phyloP scores from a whole-genome alignment of 2,113 vertebrate species.

The Tringa solitaria region DNA sequence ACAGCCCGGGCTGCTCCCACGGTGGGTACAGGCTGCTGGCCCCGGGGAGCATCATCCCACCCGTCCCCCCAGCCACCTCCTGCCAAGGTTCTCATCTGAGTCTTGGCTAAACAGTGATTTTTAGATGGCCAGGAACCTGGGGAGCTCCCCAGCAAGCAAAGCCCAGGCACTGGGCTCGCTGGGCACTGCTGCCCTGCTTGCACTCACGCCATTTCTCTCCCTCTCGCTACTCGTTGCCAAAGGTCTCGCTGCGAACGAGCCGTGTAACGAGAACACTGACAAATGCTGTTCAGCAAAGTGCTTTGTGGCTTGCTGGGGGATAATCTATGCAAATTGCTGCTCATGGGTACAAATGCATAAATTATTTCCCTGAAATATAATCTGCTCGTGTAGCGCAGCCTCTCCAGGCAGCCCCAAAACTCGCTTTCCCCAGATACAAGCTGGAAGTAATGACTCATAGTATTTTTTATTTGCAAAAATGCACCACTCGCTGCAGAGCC shows the following conservation, averaged over 20 bases:
- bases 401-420: not conserved
- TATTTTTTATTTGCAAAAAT: not conserved
- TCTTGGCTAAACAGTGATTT: not conserved
- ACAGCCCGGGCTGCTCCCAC: not conserved
- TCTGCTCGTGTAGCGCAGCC: not conserved
- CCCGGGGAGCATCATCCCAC: not conserved
- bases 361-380: slow-evolving; percentile 13
- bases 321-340: slow-evolving; percentile 38
- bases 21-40: not conserved
- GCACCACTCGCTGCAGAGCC: not conserved
- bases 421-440: not conserved
- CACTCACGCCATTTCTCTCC: rapidly evolving
- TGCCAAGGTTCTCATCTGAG: not conserved
- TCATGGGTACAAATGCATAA: slow-evolving; percentile 16
- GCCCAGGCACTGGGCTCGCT: rapidly evolving
- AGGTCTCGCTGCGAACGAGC: not conserved
- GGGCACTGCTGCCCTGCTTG: not conserved
- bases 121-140: rapidly evolving
- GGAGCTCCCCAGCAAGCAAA: not conserved
- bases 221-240: not conserved
- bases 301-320: not conserved
- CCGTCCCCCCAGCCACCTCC: not conserved
- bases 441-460: slow-evolving; percentile 48
- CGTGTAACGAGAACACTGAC: not conserved
- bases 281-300: not conserved